Evolutionary conservation across 2,797 vertebrate genomes (phyloP).

Genomic region (Semotilus atromaculatus): DNA sequence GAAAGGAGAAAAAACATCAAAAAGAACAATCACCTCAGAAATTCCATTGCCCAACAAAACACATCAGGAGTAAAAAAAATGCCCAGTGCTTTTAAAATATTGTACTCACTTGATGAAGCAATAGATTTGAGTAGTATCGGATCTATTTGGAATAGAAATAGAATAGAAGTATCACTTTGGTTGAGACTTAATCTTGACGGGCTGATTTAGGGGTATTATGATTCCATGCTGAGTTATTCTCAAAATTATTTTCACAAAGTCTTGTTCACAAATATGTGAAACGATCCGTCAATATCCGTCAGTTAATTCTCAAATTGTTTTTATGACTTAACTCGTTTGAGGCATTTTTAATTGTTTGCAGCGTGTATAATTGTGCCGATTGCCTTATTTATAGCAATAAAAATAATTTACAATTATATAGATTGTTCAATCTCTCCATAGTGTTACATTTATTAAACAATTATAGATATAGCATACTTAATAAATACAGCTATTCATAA

Average conservation of each 20-base stretch:
- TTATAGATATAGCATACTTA: slow-evolving; percentile 46
- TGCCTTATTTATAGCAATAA: slow-evolving; percentile 34
- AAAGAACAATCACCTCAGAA: slow-evolving; percentile 71
- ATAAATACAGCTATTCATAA: slow-evolving; percentile 74
- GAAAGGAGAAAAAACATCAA: slow-evolving; percentile 60
- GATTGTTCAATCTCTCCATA: slow-evolving; percentile 26
- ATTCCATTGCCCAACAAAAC: slow-evolving; percentile 25
- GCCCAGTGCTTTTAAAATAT: slow-evolving; percentile 27
- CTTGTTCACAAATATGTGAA: background rate
- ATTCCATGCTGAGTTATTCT: slow-evolving; percentile 33
- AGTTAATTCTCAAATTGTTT: background rate
- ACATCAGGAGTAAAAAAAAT: slow-evolving; percentile 21
- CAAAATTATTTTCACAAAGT: slow-evolving; percentile 22
- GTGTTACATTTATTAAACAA: slow-evolving; percentile 24
- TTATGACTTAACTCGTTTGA: slow-evolving; percentile 15
- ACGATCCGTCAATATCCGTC: background rate
- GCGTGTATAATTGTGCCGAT: slow-evolving; percentile 15
- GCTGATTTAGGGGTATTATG: slow-evolving; percentile 2
- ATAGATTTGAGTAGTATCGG: background rate
- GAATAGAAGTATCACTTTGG: slow-evolving; percentile 17
- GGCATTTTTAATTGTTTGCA: slow-evolving; percentile 17
- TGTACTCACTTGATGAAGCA: background rate
- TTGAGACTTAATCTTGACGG: background rate
- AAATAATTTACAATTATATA: slow-evolving; percentile 38
- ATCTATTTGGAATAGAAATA: slow-evolving; percentile 22